These are phyloP conservation scores for Manis crassicaudata DNA, from an alignment of 2,797 vertebrate species.

Conservation along the genomic window DNA sequence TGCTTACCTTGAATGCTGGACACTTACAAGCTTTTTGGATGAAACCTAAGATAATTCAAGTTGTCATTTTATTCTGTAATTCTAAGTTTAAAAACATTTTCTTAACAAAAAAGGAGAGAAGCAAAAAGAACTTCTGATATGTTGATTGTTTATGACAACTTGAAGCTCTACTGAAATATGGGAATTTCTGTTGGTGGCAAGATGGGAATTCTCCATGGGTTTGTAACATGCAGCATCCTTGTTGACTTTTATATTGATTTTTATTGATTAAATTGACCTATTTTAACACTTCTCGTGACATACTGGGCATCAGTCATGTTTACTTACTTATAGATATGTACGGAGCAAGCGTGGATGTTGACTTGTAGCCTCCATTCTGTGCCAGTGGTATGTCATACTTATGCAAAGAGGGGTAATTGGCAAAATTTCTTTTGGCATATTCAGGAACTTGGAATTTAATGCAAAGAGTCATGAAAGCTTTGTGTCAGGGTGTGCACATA, in stretches of 20 bases:
- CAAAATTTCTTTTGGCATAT: neutral
- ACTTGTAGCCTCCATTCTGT: accelerated
- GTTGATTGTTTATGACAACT: neutral
- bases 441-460: accelerated
- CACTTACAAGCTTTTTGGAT: neutral
- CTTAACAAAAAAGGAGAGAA: neutral
- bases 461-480: accelerated
- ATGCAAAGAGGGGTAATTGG: neutral
- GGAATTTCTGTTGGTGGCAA: neutral
- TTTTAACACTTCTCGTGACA: neutral
- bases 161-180: neutral
- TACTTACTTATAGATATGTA: neutral
- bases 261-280: neutral
- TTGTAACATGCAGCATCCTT: accelerated
- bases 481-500: accelerated
- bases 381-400: too few relatives aligned
- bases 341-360: neutral
- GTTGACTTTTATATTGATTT: neutral
- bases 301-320: accelerated
- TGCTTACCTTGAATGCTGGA: neutral
- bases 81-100: neutral
- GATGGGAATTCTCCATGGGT: neutral
- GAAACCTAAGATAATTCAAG: neutral
- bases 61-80: neutral
- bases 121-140: neutral